Conservation (phyloP, 2,797 vertebrate species). For the Anisognathus igniventris region DNA sequence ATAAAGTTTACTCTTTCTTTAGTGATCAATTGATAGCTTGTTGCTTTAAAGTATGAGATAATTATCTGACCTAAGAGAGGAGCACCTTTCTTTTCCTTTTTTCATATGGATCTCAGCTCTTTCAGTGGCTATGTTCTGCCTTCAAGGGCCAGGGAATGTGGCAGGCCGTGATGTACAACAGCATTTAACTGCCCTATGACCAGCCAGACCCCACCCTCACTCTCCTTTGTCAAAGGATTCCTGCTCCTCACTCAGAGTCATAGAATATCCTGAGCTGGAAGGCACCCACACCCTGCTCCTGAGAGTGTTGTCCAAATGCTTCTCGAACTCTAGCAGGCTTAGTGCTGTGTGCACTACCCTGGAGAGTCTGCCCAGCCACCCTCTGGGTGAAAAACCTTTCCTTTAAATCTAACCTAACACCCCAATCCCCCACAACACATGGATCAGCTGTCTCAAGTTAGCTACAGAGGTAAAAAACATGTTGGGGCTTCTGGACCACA, state of each 20-base stretch:
- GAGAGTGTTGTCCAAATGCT: not conserved
- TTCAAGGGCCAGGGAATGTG: not conserved
- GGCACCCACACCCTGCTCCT: not conserved
- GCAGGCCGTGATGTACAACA: not conserved
- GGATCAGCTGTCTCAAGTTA: not conserved
- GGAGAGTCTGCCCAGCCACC: not conserved
- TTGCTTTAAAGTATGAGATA: not conserved
- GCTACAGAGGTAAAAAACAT: not conserved
- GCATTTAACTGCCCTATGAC: not conserved
- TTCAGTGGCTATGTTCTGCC: not conserved
- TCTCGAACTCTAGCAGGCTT: not conserved
- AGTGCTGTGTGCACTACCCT: not conserved
- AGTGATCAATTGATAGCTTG: not conserved
- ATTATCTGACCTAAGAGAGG: not conserved
- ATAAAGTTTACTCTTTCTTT: not conserved
- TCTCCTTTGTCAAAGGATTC: not conserved
- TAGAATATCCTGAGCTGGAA: not conserved
- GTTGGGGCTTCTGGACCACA: not conserved
- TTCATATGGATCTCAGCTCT: not conserved
- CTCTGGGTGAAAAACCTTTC: not conserved
- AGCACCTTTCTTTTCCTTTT: not conserved
- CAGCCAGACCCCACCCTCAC: not conserved
- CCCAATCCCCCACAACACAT: accelerated
- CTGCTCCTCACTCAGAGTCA: not conserved
- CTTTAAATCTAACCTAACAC: not conserved